Percentiles rank a stretch among this genome's conserved stretches.
Conservation (phyloP, 2,113 vertebrate genomes). For the Piaya cayana region DNA sequence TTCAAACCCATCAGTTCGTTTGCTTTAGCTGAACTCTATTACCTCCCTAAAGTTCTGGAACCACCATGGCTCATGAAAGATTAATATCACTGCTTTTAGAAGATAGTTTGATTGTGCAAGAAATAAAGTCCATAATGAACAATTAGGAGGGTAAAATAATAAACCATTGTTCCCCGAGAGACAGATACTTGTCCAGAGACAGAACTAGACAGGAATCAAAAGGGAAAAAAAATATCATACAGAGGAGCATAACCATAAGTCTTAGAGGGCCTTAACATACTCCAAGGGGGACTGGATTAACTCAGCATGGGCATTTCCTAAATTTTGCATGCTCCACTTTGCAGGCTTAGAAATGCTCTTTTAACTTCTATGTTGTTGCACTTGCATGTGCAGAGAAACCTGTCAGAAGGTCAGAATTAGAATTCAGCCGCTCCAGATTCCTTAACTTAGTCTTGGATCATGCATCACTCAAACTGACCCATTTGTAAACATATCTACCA, state of each 20-base stretch:
- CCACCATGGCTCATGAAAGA: neutral
- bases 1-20: neutral
- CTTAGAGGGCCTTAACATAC: neutral
- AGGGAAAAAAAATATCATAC: neutral
- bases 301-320: neutral
- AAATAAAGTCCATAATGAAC: neutral
- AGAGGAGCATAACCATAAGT: neutral
- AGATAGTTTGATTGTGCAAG: neutral
- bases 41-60: neutral
- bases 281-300: neutral
- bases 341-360: neutral
- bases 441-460: neutral
- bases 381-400: rapidly evolving
- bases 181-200: neutral
- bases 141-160: neutral
- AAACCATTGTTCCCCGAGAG: neutral
- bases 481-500: neutral
- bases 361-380: neutral
- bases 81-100: neutral
- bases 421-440: neutral
- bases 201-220: neutral
- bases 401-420: neutral
- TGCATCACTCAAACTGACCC: neutral
- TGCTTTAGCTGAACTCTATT: slow-evolving; percentile 1
- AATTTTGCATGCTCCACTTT: neutral